A percentile compares a stretch with the other conserved stretches of the same genome.
Conservation (phyloP, 2,113 vertebrate genomes). For the Xenopus borealis region DNA sequence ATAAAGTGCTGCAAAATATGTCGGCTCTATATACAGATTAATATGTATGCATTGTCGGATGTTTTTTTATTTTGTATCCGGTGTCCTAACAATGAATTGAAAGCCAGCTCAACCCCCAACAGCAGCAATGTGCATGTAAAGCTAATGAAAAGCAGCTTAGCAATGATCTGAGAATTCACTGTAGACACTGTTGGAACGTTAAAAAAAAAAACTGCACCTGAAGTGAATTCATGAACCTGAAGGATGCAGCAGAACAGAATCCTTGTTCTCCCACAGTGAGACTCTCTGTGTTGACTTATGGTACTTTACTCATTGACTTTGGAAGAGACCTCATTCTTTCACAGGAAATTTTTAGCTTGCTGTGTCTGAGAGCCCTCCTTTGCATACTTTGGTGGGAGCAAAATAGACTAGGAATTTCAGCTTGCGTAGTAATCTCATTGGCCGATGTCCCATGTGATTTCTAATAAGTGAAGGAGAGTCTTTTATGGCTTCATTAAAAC, state of each 20-base stretch:
- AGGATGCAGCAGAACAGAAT: not conserved
- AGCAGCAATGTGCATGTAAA: not conserved
- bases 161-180: not conserved
- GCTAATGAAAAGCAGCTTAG: not conserved
- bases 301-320: slow-evolving; percentile 40
- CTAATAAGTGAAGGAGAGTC: slow-evolving; percentile 40
- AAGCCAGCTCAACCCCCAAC: not conserved
- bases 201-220: not conserved
- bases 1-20: no score
- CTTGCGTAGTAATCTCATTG: slow-evolving; percentile 24
- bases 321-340: slow-evolving; percentile 33
- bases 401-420: not conserved
- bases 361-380: slow-evolving; percentile 30
- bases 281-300: slow-evolving; percentile 32
- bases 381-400: not conserved
- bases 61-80: no score
- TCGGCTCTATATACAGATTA: no score
- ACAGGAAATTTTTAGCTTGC: slow-evolving; percentile 35
- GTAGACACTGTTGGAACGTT: not conserved
- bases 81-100: no score
- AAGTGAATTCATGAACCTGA: slow-evolving; percentile 2
- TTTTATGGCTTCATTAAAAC: slow-evolving; percentile 43
- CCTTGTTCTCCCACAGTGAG: slow-evolving; percentile 15
- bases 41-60: no score
- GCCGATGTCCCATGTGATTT: slow-evolving; percentile 23